phyloP scores from a whole-genome alignment of 1,140 invertebrate genomes.

The Lepidurus packardi region DNA sequence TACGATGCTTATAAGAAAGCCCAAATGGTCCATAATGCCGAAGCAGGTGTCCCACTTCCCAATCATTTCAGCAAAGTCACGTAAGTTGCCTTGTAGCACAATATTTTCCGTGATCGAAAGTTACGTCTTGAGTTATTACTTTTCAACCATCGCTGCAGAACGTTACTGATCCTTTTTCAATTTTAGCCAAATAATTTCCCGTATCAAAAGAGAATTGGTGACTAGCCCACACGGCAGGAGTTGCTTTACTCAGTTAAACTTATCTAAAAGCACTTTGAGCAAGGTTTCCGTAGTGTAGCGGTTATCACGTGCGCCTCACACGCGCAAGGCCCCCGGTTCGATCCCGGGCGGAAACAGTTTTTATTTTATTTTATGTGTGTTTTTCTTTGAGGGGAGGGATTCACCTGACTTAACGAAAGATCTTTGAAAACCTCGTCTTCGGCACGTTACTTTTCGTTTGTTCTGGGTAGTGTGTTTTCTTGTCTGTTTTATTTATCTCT shows the following conservation, averaged over 20 bases:
- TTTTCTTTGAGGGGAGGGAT: neutral
- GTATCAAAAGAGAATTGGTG: too few species aligned
- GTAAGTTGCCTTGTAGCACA: slow-evolving; percentile 44
- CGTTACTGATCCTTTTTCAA: too few species aligned
- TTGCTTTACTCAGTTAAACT: neutral
- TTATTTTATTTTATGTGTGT: neutral
- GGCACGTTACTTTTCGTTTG: too few species aligned
- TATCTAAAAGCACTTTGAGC: neutral
- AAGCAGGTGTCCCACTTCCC: slow-evolving; percentile 71
- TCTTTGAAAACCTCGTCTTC: too few species aligned
- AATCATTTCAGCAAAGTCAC: slow-evolving; percentile 60
- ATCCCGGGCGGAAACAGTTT: slow-evolving; percentile 55
- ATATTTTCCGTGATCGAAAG: neutral
- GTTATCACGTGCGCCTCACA: slow-evolving; percentile 52
- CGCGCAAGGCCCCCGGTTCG: slow-evolving; percentile 58
- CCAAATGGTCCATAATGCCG: slow-evolving; percentile 60
- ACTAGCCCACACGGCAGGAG: neutral
- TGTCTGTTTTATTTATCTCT: too few species aligned
- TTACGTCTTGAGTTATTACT: too few species aligned
- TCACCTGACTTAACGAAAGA: too few species aligned
- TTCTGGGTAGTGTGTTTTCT: too few species aligned
- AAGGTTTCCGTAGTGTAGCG: slow-evolving; percentile 36
- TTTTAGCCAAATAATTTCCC: too few species aligned
- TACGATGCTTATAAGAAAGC: slow-evolving; percentile 96
- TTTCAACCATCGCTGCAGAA: too few species aligned